Base-by-base conservation (phyloP, 2,113 vertebrate genomes). In the Hoplias malabaricus region DNA sequence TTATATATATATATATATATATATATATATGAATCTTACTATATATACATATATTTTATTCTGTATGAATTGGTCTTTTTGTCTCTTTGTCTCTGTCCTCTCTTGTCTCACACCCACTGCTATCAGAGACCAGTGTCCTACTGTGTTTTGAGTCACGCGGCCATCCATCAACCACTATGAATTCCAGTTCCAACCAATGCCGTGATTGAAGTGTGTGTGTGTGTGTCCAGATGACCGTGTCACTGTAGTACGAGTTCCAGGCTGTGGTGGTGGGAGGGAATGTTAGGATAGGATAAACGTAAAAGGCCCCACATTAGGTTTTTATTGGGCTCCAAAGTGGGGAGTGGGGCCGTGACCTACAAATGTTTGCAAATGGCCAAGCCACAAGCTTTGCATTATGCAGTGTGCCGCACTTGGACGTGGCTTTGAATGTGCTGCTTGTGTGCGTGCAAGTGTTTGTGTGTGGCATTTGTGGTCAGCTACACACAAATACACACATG, bases 51-150 rank as follows among this genome's bases (percentile, higher is more conserved):
- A 84, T 89, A 85, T 88, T 89, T 90, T 86, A 88, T 73, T 90
- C 88, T 89, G 72, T 73, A 89, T 86, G 83, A 89, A 89, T 83
- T 81, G 82, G 87, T 92, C 83, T 84, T 91, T 89, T 88, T 82
- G 86, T 90, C 84, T 90, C 84, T 87, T 74, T 83, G 86, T 89
- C 86, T 70, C 86, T 70, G 87, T 91, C 87, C 82, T 81, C 86
- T 82, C 85, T 90, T 29, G 88, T 91, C 88, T 87, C 80, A 77
- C 77, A 78, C 83, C 82, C 78, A 81, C 89, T 82, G 87, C 86
- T 88, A 89, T 83, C 88, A 91, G 90, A 92, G 88, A 92, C 92
- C 90, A 89, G 87, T 89, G 89, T 63, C 70, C 84, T 88, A 90
- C 91, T 92, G 90, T 92, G 90, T 91, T n/a, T 90, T 86, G 86